Evolutionary conservation across 92 coral and sea anemone species (phyloP), one percentile per base, ranked within the genome.

Genomic region (Hydrozoanthus gracilis): DNA sequence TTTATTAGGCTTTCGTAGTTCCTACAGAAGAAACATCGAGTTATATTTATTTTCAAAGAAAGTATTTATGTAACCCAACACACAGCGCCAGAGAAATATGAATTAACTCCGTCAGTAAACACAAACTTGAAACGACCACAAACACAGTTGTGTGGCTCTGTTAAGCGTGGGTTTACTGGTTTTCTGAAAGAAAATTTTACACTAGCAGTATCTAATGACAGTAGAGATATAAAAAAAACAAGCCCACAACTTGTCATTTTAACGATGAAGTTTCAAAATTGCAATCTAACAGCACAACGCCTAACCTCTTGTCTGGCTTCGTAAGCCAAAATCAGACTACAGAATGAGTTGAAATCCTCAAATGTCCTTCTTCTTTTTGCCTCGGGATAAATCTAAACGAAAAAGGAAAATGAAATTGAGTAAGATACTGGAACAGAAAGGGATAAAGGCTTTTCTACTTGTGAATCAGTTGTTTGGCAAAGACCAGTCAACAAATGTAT

Each of bases 281-380:
- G 75, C 62, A 61, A 85, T 70, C 84, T 51, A 51, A 15, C 52
- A 14, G 52, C 62, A 86, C 45, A 50, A 86, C 83, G 83, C 20
- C 91, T 85, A 71, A 95, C 99, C 93, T 95, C 98, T 93, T 95
- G 95, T 86, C 95, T 87, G 83, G 97, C 99, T 91, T 97, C 99
- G 93, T 97, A 93, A 4, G 99, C 99, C 83, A 97, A 91, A 79
- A 97, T 90, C n/a, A 93, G 93, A 72, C 99, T 97, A 91, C 99
- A 97, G 76, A 97, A 97, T 77, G 99, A 88, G 94, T 97, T 97
- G 88, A 97, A 97, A 78, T 92, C 99, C 76, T 97, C 99, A 67
- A 97, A 89, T 46, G 98, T 97, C 64, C 95, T 91, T 76, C 92
- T 90, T 78, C 94, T 97, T 90, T 97, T 97, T 58, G 99, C 88